Evolutionary conservation across 2,797 vertebrate species (phyloP).

Genomic region (Sebastiscus tertius): DNA sequence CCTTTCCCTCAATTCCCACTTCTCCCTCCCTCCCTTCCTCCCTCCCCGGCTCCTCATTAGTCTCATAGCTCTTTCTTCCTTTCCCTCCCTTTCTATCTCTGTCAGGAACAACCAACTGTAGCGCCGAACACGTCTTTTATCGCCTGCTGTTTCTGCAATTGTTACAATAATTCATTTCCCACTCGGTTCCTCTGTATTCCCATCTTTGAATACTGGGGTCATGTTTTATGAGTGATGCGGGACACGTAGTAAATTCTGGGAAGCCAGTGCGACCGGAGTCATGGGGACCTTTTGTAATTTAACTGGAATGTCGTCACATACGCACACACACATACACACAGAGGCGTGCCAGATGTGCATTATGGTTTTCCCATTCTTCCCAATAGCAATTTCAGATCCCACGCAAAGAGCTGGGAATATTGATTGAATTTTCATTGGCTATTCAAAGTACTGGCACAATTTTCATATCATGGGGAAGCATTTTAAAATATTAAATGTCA

Average conservation of each 20-base stretch:
- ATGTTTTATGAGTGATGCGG: constrained; percentile 74
- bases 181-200: constrained; percentile 58
- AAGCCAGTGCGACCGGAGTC: constrained; percentile 59
- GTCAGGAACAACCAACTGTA: constrained; percentile 67
- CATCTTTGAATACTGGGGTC: constrained; percentile 73
- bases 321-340: constrained; percentile 12
- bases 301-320: constrained; percentile 68
- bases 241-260: constrained; percentile 70
- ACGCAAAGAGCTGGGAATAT: constrained; percentile 41
- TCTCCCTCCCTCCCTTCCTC: constrained; percentile 54
- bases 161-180: constrained; percentile 76
- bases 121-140: constrained; percentile 67
- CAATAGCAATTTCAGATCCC: constrained; percentile 50
- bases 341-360: constrained; percentile 66
- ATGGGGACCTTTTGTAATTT: constrained; percentile 70
- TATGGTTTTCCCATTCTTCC: constrained; percentile 66
- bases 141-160: constrained; percentile 74
- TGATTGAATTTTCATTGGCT: constrained; percentile 66
- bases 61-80: constrained; percentile 65
- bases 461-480: constrained; percentile 56
- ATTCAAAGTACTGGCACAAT: constrained; percentile 52
- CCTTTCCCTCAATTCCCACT: constrained; percentile 57
- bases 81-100: constrained; percentile 68
- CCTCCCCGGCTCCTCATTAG: constrained; percentile 72
- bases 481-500: constrained; percentile 73